phyloP scores from a whole-genome alignment of 2,113 vertebrate species.

The Rhabdomys dilectus region DNA sequence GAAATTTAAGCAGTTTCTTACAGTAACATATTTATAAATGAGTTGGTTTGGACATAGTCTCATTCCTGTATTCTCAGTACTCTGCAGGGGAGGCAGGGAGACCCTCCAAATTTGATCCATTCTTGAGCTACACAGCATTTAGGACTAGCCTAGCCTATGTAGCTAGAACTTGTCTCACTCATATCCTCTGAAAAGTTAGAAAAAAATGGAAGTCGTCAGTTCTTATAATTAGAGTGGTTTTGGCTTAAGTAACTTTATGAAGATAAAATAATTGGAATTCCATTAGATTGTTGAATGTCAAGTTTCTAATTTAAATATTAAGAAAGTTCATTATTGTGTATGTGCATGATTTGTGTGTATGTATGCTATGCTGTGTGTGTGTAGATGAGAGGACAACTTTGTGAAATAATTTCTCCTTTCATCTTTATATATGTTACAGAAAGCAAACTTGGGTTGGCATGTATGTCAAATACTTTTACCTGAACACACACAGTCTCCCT shows the following conservation, averaged over 20 bases:
- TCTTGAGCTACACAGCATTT: not conserved
- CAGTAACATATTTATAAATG: not conserved
- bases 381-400: not conserved
- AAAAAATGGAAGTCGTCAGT: constrained; percentile 16
- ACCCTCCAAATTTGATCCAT: not conserved
- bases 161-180: not conserved
- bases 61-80: not conserved
- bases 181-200: not conserved
- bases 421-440: not conserved
- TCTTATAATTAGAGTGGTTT: not conserved
- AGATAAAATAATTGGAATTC: not conserved
- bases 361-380: not conserved
- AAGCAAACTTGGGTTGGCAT: not conserved
- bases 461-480: not conserved
- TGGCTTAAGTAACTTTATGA: not conserved
- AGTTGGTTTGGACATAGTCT: not conserved
- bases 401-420: not conserved
- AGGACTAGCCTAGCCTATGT: not conserved
- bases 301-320: constrained; percentile 9
- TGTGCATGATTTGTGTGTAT: not conserved
- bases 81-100: not conserved
- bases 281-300: not conserved
- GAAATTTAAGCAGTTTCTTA: not conserved
- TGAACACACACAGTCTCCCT: not conserved
- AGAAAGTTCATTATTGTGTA: not conserved